Conservation (phyloP, 2,888 invertebrate genomes). For the Drosophila leonis region DNA sequence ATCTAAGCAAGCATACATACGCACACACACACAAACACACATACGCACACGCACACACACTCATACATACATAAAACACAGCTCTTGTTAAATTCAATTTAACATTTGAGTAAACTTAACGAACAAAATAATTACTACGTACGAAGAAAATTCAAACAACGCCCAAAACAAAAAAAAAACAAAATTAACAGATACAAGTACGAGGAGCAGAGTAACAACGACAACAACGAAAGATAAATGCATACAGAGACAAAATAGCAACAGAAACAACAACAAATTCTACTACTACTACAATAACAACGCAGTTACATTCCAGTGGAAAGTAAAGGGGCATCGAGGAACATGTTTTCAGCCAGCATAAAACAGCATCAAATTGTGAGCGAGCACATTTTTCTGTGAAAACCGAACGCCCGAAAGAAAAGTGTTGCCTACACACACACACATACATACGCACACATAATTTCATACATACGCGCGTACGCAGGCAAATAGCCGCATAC, state of each 20-base stretch:
- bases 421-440: conserved; percentile 58
- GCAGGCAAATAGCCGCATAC: conserved; percentile 46
- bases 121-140: conserved; percentile 40
- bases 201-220: conserved; percentile 36
- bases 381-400: conserved; percentile 75
- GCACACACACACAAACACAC: background rate
- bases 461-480: too few relatives aligned
- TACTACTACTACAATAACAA: conserved; percentile 27
- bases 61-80: conserved; percentile 34
- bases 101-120: conserved; percentile 43
- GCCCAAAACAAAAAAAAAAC: conserved; percentile 51
- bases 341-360: conserved; percentile 69
- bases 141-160: conserved; percentile 64
- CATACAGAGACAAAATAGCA: conserved; percentile 49
- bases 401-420: conserved; percentile 66
- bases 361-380: conserved; percentile 70
- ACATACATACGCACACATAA: too few relatives aligned
- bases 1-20: conserved; percentile 46
- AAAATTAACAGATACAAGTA: conserved; percentile 40
- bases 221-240: conserved; percentile 56
- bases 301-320: conserved; percentile 69
- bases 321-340: conserved; percentile 54
- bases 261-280: conserved; percentile 30
- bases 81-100: conserved; percentile 40
- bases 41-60: background rate